Evolutionary conservation across 2,888 invertebrate genomes (phyloP).

Genomic region (Helleia helle): DNA sequence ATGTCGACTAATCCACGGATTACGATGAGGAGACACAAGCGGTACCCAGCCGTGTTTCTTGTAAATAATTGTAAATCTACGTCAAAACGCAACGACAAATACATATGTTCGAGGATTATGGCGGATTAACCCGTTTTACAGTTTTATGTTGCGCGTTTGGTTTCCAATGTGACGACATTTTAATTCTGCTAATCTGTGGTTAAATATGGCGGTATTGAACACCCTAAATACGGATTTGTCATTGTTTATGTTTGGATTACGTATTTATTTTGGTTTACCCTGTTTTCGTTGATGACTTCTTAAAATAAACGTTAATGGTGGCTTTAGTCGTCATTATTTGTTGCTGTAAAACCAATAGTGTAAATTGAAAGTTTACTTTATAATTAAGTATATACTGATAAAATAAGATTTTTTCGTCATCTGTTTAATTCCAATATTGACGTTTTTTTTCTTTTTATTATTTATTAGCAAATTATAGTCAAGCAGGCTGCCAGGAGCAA

Average conservation of each 20-base stretch:
- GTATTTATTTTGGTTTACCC: constrained; percentile 5
- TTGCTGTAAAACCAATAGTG: no score
- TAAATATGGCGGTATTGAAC: constrained; percentile 50
- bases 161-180: constrained; percentile 52
- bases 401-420: no score
- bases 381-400: no score
- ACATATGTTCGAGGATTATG: constrained; percentile 69
- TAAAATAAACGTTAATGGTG: constrained; percentile 6
- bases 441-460: no score
- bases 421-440: no score
- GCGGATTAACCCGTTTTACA: constrained; percentile 64
- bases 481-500: no score
- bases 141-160: constrained; percentile 53
- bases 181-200: constrained; percentile 55
- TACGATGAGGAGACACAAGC: constrained; percentile 57
- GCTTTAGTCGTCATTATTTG: no score
- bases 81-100: constrained; percentile 69
- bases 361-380: no score
- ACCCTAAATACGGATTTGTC: constrained; percentile 44
- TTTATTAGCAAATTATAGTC: no score
- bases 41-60: constrained; percentile 47
- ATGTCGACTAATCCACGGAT: constrained; percentile 57
- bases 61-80: constrained; percentile 74
- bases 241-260: constrained; percentile 28
- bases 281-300: constrained; percentile 3